A percentile compares a stretch with the other conserved stretches of the same genome.
Evolutionary conservation across 1,140 invertebrate species (phyloP).

Genomic region (Pentalonia nigronervosa): DNA sequence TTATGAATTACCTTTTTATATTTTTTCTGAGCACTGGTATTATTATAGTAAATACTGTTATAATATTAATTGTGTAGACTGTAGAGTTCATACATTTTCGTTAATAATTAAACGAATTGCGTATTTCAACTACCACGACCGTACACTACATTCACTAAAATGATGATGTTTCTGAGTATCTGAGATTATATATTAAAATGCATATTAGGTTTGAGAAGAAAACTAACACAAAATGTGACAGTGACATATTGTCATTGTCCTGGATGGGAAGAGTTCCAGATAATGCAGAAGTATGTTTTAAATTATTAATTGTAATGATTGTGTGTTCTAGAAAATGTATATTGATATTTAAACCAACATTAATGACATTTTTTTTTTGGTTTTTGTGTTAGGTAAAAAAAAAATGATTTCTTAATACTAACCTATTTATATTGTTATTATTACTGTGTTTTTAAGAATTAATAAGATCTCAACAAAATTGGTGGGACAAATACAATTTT

Average conservation of each 20-base stretch:
- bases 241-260: conserved; percentile 90
- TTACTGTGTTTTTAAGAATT: not conserved
- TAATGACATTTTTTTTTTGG: not conserved
- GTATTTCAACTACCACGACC: not conserved
- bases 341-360: not conserved
- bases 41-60: no score
- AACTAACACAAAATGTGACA: conserved; percentile 91
- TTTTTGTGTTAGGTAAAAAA: not conserved
- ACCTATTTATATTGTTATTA: not conserved
- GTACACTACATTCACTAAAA: not conserved
- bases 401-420: not conserved
- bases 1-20: not conserved
- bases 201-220: conserved; percentile 93
- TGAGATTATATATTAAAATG: conserved; percentile 67
- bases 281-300: conserved; percentile 65
- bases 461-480: not conserved
- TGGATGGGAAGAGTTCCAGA: conserved; percentile 99
- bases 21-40: not conserved
- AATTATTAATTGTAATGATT: not conserved
- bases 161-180: not conserved
- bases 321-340: not conserved
- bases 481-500: not conserved
- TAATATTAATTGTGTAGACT: not conserved
- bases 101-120: not conserved
- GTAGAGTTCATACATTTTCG: not conserved